These are phyloP conservation scores for Rissa tridactyla DNA, from an alignment of 2,113 vertebrate genomes.

Conservation along the genomic window DNA sequence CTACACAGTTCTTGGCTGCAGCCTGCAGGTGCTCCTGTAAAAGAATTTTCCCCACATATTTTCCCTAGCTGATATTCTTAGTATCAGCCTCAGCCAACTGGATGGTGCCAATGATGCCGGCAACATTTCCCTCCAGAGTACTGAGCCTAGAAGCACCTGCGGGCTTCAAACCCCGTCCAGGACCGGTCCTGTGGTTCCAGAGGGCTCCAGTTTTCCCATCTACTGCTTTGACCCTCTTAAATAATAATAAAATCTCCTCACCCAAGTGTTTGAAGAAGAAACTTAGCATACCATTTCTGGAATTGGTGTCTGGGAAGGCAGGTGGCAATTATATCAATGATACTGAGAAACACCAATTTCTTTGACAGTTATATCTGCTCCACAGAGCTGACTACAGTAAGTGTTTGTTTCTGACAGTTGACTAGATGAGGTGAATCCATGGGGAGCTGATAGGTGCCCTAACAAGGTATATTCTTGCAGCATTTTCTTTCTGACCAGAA, in stretches of 20 bases:
- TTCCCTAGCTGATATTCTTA: not conserved
- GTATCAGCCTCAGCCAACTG: not conserved
- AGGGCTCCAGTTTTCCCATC: not conserved
- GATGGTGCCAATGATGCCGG: not conserved
- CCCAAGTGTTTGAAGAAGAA: not conserved
- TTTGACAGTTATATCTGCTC: not conserved
- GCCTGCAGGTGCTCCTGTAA: not conserved
- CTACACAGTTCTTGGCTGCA: not conserved
- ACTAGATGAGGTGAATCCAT: not conserved
- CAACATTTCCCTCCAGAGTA: not conserved
- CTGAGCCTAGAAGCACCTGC: not conserved
- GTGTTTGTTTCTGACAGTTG: slow-evolving; percentile 21
- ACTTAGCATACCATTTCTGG: not conserved
- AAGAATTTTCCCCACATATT: not conserved
- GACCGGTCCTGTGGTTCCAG: no score
- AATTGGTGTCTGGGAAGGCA: not conserved
- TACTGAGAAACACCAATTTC: not conserved
- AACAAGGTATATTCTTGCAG: not conserved
- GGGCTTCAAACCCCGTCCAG: not conserved
- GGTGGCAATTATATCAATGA: not conserved
- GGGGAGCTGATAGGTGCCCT: not conserved
- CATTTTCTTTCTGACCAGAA: slow-evolving; percentile 16
- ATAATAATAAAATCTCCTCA: not conserved
- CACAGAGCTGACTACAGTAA: not conserved
- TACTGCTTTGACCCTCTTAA: not conserved